A percentile compares a stretch with the other conserved stretches of the same genome.
Conservation (phyloP, 2,113 vertebrate species). For the Mus musculus region GRCm39 chr3:107593001-107593500, state of each 20-base stretch:
- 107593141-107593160: not conserved
- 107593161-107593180: not conserved
- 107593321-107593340: not conserved
- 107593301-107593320: not conserved
- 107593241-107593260: not conserved
- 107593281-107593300: not conserved
- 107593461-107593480: not conserved
- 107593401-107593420: not conserved
- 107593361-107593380: not conserved
- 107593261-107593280: not conserved
- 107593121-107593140: not conserved
- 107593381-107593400: not conserved
- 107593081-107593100: not conserved
- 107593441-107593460: slow-evolving; percentile 5
- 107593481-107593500: slow-evolving; percentile 38
- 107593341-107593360: not conserved
- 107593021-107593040: not conserved
- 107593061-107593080: slow-evolving; percentile 31
- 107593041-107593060: not conserved
- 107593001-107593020: not conserved
- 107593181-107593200: not conserved
- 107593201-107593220: not conserved
- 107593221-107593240: not conserved
- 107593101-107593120: not conserved
- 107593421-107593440: not conserved